Base-by-base conservation (phyloP, 35 echinoderm and acorn worm genomes). In the Amphiura filiformis region DNA sequence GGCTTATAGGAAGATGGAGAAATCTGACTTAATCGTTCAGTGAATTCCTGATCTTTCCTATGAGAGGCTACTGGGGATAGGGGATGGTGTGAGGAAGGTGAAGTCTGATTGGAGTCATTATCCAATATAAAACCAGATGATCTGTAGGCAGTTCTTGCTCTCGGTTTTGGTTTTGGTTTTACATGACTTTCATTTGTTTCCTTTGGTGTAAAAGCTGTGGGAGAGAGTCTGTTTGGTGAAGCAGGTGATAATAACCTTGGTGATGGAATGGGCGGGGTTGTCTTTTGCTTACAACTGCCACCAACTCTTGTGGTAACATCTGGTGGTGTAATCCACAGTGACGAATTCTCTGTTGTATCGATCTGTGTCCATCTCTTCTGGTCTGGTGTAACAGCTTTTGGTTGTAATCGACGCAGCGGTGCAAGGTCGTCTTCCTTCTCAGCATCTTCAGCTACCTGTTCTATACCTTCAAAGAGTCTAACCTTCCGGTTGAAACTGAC, bases 341-440 rank as follows among this genome's bases (percentile, higher is more conserved):
- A 11, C n/a, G n/a, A n/a, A 52, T 52, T 52, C 20, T 52, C 44
- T 52, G 44, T 32, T 12, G 40, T 47, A 12, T 83, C 81, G 3
- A 83, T 52, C 15, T 83, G 81, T 20, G 81, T 52, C 81, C 81
- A 83, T 32, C 81, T 2, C 34, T 83, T 83, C 26, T 83, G 81
- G 26, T 83, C 81, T 7, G 44, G 81, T 32, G 44, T 49, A 31
- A 83, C 39, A 26, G 52, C 81, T 56, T 83, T 83, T 31, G 81
- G 81, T 32, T 83, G 34, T 31, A 38, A 26, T 20, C 32, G 32
- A 9, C 32, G 36, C 33, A 79, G 28, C 33, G 40, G 39, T n/a
- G n/a, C n/a, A n/a, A n/a, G n/a, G n/a, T n/a, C n/a, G n/a, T n/a
- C n/a, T n/a, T n/a, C n/a, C 42, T 83, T 26, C 31, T 83, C 81